Evolutionary conservation across 2,888 invertebrate species (phyloP).

Genomic region (Boloria euphrosyne): DNA sequence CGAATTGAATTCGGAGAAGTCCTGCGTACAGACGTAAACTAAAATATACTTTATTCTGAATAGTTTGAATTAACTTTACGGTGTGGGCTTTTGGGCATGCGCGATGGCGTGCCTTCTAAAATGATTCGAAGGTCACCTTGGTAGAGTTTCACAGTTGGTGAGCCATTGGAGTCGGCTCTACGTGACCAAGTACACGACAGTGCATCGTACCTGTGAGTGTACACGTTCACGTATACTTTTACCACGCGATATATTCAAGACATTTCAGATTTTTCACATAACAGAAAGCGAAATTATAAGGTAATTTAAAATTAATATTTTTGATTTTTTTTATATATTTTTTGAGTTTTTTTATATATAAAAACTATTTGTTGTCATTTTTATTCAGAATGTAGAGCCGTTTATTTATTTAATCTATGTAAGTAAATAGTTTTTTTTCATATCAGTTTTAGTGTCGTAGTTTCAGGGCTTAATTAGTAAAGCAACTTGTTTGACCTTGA

Average conservation of each 20-base stretch:
- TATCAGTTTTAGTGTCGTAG: background rate
- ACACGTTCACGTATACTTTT: background rate
- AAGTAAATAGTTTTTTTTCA: background rate
- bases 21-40: slow-evolving; percentile 15
- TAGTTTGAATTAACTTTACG: slow-evolving; percentile 51
- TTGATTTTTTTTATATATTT: too few relatives aligned
- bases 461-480: background rate
- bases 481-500: slow-evolving; percentile 1
- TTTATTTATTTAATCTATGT: too few relatives aligned
- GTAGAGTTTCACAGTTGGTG: background rate
- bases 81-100: slow-evolving; percentile 60
- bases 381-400: too few relatives aligned
- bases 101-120: slow-evolving; percentile 64
- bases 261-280: too few relatives aligned
- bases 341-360: too few relatives aligned
- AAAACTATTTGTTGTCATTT: too few relatives aligned
- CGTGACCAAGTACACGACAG: slow-evolving; percentile 13
- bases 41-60: slow-evolving; percentile 12
- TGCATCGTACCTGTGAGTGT: background rate
- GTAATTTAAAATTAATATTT: too few relatives aligned
- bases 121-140: slow-evolving; percentile 75
- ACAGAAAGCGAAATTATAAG: too few relatives aligned
- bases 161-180: slow-evolving; percentile 14
- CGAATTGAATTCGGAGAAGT: slow-evolving; percentile 3
- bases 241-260: too few relatives aligned